Conservation (phyloP, 2,113 vertebrate species). For the Agapornis roseicollis region DNA sequence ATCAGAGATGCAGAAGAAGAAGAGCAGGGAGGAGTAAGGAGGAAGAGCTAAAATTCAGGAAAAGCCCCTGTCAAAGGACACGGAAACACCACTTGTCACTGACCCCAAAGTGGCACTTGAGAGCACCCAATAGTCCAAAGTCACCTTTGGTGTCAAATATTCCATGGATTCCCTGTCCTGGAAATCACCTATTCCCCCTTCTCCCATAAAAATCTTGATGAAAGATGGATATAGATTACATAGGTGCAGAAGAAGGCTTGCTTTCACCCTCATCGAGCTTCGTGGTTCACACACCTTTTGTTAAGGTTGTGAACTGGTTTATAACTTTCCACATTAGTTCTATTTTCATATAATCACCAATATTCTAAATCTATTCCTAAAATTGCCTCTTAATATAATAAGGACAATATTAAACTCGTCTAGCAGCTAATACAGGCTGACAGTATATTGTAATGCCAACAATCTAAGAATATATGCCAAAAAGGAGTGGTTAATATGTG, state of each 20-base stretch:
- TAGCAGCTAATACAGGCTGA: not conserved
- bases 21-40: not conserved
- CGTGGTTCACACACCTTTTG: not conserved
- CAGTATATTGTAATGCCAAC: not conserved
- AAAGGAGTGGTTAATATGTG: not conserved
- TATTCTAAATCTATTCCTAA: not conserved
- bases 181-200: not conserved
- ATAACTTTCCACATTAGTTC: not conserved
- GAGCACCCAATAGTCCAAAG: not conserved
- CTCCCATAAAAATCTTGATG: not conserved
- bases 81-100: not conserved
- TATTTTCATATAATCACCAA: not conserved
- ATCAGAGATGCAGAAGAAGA: not conserved
- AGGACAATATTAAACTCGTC: not conserved
- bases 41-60: not conserved
- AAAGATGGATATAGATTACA: not conserved
- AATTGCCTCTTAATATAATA: not conserved
- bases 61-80: not conserved
- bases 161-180: not conserved
- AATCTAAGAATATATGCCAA: not conserved
- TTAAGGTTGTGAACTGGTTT: not conserved
- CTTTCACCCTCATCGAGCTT: not conserved
- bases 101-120: not conserved
- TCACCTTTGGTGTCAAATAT: not conserved
- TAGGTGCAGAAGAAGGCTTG: not conserved